A percentile compares a stretch with the other conserved stretches of the same genome.
Evolutionary conservation across 2,113 vertebrate species (phyloP).

Genomic region (Dissostichus mawsoni): DNA sequence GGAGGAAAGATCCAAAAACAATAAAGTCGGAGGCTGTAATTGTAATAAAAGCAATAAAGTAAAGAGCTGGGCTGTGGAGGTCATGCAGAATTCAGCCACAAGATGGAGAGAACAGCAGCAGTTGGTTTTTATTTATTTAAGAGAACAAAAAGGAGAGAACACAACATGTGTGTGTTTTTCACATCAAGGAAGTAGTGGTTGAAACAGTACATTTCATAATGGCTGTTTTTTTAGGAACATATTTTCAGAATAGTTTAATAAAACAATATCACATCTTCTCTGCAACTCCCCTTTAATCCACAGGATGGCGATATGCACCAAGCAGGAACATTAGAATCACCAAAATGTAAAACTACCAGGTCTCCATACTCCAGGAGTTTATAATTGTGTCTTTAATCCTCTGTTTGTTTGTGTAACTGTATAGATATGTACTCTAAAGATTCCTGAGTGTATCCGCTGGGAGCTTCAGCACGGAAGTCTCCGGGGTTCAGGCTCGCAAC

Average conservation of each 20-base stretch:
- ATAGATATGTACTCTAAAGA: conserved; percentile 33
- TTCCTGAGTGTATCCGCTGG: conserved; percentile 34
- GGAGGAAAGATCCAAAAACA: conserved; percentile 80
- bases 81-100: conserved; percentile 78
- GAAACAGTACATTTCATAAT: not conserved
- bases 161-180: not conserved
- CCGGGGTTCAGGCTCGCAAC: conserved; percentile 40
- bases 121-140: not conserved
- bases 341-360: not conserved
- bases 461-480: conserved; percentile 54
- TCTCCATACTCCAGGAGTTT: conserved; percentile 13
- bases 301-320: conserved; percentile 58
- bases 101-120: conserved; percentile 71
- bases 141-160: not conserved
- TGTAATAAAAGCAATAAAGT: conserved; percentile 78
- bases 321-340: not conserved
- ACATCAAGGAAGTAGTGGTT: not conserved
- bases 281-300: conserved; percentile 47
- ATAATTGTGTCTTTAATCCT: conserved; percentile 11
- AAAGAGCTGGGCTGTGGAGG: conserved; percentile 24
- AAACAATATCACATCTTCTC: not conserved
- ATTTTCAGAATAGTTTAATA: not conserved
- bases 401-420: conserved; percentile 43
- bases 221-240: not conserved
- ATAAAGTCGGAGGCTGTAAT: conserved; percentile 58